A percentile compares a stretch with the other conserved stretches of the same genome.
These are phyloP conservation scores for Pseudorhiza aurosa DNA, from an alignment of 30 jellyfish, hydroid and myxozoan species.

Conservation along the genomic window DNA sequence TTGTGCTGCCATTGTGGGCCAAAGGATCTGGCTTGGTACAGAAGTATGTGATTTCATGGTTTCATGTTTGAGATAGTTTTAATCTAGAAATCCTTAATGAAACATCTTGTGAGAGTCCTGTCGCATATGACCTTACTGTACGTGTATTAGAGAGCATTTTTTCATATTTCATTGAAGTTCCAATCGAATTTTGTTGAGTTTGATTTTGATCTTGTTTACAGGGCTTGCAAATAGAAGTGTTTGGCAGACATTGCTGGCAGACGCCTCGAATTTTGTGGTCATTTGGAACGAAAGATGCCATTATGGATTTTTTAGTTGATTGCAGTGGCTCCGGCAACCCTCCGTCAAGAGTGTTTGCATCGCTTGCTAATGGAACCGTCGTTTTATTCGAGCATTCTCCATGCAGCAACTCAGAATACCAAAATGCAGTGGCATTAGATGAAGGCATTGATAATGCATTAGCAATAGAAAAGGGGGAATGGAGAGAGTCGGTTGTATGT, in stretches of 20 bases:
- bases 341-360: constrained; percentile 52
- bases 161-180: no score
- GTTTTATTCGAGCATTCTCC: constrained; percentile 42
- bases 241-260: constrained; percentile 59
- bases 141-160: no score
- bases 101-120: no score
- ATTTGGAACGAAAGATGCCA: constrained; percentile 71
- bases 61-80: background rate
- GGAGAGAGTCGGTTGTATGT: constrained; percentile 1
- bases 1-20: constrained; percentile 82
- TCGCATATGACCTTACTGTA: no score
- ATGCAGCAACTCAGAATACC: background rate
- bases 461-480: background rate
- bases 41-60: constrained; percentile 56
- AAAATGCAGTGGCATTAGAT: background rate
- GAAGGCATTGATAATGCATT: background rate
- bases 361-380: constrained; percentile 94
- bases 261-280: constrained; percentile 69
- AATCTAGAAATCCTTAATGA: no score
- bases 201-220: background rate
- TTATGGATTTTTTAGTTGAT: constrained; percentile 51
- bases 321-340: background rate
- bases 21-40: constrained; percentile 92
- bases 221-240: constrained; percentile 88
- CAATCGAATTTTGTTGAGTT: no score